Evolutionary conservation across 92 coral and sea anemone genomes (phyloP), one percentile per base, ranked within the genome.

Genomic region (Plumapathes pennacea): DNA sequence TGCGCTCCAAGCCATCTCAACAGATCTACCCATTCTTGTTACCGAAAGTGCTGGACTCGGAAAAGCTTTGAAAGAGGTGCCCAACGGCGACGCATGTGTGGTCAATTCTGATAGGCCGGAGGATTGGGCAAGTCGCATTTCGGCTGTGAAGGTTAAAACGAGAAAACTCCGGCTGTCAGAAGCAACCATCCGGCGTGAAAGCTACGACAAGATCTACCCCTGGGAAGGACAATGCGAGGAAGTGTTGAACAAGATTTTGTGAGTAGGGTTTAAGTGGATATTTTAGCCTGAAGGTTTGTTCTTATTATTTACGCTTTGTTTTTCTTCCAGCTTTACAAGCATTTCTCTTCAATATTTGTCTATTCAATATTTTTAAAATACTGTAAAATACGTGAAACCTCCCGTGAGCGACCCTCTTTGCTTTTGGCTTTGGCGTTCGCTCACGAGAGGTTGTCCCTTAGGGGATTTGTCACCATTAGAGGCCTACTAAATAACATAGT

Each of bases 1-100:
- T 10, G 76, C 65, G 28, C 76, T 69, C 28, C 56, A 46, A 4
- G 76, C 76, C 9, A 69, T 69, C 19, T 44, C 76, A 1, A 66
- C 67, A 18, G 64, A 47, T 34, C 37, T 69, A 6, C 76, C 76
- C 5, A 28, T 69, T 25, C 76, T 55, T 32, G 43, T 69, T 39
- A 69, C 65, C 36, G 55, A 34, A 31, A 54, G 32, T 10, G 54
- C 65, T 57, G 76, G 65, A 13, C 67, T 69, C 13, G 76, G 67
- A 30, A 32, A 54, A 8, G 57, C 64, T 18, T 14, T 69, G 36
- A 57, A 45, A 46, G 45, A 34, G 27, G 25, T 69, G 12, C 49
- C 15, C 18, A 37, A 56, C 27, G 76, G 76, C 0, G 2, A 1
- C 0, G 15, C 44, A 12, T 36, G 57, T 10, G 30, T 69, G 0